Percentiles rank a stretch among this genome's conserved stretches.
These are phyloP conservation scores for Tipula vernalis DNA, from an alignment of 2,888 invertebrate species.

Conservation along the genomic window DNA sequence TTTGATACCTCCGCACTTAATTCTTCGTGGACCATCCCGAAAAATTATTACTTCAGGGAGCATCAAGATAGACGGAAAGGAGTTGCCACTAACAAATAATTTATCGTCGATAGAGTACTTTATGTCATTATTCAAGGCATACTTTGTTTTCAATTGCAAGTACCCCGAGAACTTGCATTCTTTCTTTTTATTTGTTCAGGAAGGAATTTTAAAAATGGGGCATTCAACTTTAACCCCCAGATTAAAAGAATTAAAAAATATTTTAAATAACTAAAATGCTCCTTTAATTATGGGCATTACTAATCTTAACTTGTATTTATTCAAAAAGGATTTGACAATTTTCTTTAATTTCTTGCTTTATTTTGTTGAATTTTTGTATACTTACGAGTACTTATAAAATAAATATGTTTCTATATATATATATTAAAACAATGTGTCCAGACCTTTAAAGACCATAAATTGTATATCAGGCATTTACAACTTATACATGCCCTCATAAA, in stretches of 20 bases:
- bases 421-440: not conserved
- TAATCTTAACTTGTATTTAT: no score
- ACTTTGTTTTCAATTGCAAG: not conserved
- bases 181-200: not conserved
- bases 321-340: no score
- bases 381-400: no score
- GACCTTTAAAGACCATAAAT: not conserved
- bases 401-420: not conserved
- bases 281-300: no score
- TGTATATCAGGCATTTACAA: not conserved
- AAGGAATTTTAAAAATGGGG: not conserved
- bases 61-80: not conserved
- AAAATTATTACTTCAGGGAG: not conserved
- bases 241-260: not conserved
- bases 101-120: not conserved
- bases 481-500: not conserved
- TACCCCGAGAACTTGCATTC: not conserved
- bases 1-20: not conserved
- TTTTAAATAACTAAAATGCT: not conserved
- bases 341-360: not conserved
- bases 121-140: not conserved
- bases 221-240: not conserved
- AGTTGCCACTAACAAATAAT: not conserved
- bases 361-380: not conserved
- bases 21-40: not conserved